These are phyloP conservation scores for Clarias gariepinus DNA, from an alignment of 2,113 vertebrate species.

Conservation along the genomic window DNA sequence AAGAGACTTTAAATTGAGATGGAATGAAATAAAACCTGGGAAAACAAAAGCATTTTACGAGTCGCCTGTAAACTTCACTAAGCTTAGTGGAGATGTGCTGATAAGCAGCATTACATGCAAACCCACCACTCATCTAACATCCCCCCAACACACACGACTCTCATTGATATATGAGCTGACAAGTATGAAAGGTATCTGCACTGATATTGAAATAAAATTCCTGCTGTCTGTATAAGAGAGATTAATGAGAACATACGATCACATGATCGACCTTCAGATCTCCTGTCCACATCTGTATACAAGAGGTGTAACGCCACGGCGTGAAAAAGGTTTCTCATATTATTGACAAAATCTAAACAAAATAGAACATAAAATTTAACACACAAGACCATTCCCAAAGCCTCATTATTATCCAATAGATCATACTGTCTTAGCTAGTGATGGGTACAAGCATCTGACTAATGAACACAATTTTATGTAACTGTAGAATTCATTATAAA, in stretches of 20 bases:
- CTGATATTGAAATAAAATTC: too few relatives aligned
- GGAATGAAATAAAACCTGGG: not conserved
- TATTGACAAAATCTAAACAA: not conserved
- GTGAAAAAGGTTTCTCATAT: not conserved
- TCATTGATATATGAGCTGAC: slow-evolving; percentile 33
- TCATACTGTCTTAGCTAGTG: not conserved
- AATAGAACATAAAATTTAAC: not conserved
- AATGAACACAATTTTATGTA: not conserved
- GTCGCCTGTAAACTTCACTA: slow-evolving; percentile 65
- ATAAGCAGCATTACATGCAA: slow-evolving; percentile 66
- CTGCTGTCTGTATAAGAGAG: too few relatives aligned
- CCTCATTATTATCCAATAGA: not conserved
- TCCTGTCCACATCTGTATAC: not conserved
- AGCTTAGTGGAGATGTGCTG: slow-evolving; percentile 68
- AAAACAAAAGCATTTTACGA: slow-evolving; percentile 58
- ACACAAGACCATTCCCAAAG: not conserved
- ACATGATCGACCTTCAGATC: slow-evolving; percentile 38
- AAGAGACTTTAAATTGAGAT: not conserved
- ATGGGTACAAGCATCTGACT: not conserved
- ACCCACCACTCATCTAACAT: not conserved
- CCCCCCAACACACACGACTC: slow-evolving; percentile 24
- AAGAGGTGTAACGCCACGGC: not conserved
- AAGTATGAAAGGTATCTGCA: slow-evolving; percentile 30
- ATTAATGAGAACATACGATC: slow-evolving; percentile 54
- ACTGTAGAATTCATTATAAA: not conserved